Percentiles rank a stretch among this genome's conserved stretches.
Conservation (phyloP, 2,888 invertebrate genomes). For the Venusia cambrica region DNA sequence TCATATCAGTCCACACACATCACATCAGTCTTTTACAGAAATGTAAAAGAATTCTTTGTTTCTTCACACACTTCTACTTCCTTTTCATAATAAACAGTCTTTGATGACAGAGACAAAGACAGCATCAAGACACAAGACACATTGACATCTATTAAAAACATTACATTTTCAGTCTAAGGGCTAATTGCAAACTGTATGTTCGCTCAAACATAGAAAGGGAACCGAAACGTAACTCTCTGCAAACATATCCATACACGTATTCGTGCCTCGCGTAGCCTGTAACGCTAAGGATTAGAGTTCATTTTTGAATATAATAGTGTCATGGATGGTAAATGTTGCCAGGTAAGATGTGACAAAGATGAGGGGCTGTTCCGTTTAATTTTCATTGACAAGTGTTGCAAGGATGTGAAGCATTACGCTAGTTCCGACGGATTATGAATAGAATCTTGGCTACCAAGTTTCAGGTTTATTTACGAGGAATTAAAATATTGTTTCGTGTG, state of each 20-base stretch:
- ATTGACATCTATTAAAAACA: slow-evolving; percentile 42
- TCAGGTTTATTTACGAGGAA: slow-evolving; percentile 2
- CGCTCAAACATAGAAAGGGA: slow-evolving; percentile 55
- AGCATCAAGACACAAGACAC: slow-evolving; percentile 35
- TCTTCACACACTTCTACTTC: no score
- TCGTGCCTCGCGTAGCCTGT: slow-evolving; percentile 2
- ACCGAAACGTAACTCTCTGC: slow-evolving; percentile 27
- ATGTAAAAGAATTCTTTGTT: no score
- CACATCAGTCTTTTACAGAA: no score
- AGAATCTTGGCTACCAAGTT: slow-evolving; percentile 4
- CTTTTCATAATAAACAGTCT: no score
- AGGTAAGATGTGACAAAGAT: slow-evolving; percentile 54
- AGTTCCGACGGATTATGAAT: slow-evolving; percentile 16
- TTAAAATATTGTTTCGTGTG: no score
- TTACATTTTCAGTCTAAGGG: slow-evolving; percentile 44
- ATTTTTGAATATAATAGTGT: slow-evolving; percentile 22
- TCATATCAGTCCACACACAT: no score
- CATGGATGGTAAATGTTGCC: slow-evolving; percentile 16
- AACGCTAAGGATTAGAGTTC: slow-evolving; percentile 22
- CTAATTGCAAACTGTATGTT: slow-evolving; percentile 64
- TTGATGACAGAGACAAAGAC: slow-evolving; percentile 11
- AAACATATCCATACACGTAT: slow-evolving; percentile 2
- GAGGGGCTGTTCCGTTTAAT: slow-evolving; percentile 61
- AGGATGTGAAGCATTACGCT: slow-evolving; percentile 14
- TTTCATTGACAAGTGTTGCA: slow-evolving; percentile 60